Evolutionary conservation across 1,140 invertebrate species (phyloP), one percentile per base, ranked within the genome.

Genomic region (Delia radicum): DNA sequence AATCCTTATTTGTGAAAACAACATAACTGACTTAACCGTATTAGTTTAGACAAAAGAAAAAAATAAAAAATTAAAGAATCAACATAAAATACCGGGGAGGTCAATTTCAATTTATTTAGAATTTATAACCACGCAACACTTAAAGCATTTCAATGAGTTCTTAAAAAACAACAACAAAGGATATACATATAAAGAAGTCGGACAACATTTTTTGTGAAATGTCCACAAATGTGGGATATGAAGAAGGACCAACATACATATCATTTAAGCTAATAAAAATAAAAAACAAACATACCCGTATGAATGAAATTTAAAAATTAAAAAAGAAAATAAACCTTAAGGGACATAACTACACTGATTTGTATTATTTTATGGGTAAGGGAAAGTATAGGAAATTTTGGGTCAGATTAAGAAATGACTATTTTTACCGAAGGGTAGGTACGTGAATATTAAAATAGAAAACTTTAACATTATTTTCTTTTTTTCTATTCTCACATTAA

Each of bases 101-200:
- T 48, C 5, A 55, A 73, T 55, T 48, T 48, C 42, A 73, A 73
- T 73, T 55, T 73, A 73, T 73, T 73, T 48, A 55, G 72, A 55
- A 73, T 73, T 73, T 55, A 73, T 55, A 55, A 28, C 72, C 29
- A 69, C 29, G 29, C 21, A 69, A 69, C 65, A 69, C 65, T 69
- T 26, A 33, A 24, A 69, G 65, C 65, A 69, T 69, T 69, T 69
- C 29, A 69, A 69, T 69, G 65, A 69, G 65, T 18, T 33, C 29
- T 69, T 69, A 69, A 69, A 31, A 15, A 28, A 27, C 37, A 21
- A 24, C 18, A 72, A 72, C 1, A 29, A 28, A 73, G 33, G n/a
- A 31, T 33, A 37, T n/a, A 18, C 33, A 13, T 24, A 15, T 33
- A 15, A 31, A 69, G 37, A 69, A 69, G 18, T 24, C 24, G 10